Base-by-base conservation (phyloP, 2,888 invertebrate species). In the Lamellibrachia columna region DNA sequence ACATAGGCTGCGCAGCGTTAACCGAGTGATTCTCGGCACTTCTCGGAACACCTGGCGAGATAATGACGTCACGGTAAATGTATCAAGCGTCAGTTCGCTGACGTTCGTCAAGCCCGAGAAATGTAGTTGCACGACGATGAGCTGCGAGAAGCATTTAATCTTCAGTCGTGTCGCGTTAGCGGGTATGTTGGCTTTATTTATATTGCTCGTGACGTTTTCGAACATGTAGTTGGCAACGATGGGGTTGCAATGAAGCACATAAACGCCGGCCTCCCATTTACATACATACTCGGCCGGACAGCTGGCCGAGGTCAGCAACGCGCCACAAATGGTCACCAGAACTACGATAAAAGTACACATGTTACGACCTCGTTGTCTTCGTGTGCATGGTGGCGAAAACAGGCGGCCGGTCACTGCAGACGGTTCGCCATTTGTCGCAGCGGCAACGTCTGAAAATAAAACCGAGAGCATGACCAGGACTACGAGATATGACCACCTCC, bases 371-470 rank as follows among this genome's bases (percentile, higher is more conserved):
- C 75, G 75, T 15, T 22, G 58, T 11, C 11, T 58, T 2, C 58
- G 40, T 1, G 40, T 40, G 40, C 40, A 40, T 40, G 40, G 40
- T 1, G 1, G 40, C 40, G 40, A 58, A 15, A 58, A 8, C 15
- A 58, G 8, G 15, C 15, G 8, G 15, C 11, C 7, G 0, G 2
- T 15, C 58, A 3, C 11, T 75, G 75, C 75, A 75, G n/a, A 15
- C 75, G 75, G 55, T 15, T 75, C n/a, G 15, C n/a, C 22, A n/a
- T 75, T 22, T 22, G 22, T 6, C 75, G 75, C 75, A 22, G 75
- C 75, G 75, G 75, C 75, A 75, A 75, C 75, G 75, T 75, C 75
- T 75, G 75, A 75, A 75, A 75, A 75, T 75, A 75, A 75, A 75
- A n/a, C 75, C 75, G 22, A 75, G 75, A 15, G n/a, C 75, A 22